A percentile compares a stretch with the other conserved stretches of the same genome.
phyloP scores from a whole-genome alignment of 2,797 vertebrate species.

The Mus caroli region DNA sequence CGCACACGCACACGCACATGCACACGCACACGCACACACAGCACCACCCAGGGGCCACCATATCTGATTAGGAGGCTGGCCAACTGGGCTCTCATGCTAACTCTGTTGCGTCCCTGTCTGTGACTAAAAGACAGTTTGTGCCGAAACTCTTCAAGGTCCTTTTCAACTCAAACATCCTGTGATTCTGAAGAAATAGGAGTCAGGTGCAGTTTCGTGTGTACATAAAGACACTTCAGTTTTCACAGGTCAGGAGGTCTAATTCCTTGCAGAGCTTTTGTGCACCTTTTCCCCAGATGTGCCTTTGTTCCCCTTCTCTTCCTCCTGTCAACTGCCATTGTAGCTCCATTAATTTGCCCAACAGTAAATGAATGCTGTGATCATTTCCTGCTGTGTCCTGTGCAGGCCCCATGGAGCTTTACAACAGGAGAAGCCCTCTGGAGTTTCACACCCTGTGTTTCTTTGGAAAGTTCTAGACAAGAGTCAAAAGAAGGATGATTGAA shows the following conservation, averaged over 20 bases:
- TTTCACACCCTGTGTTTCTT: background rate
- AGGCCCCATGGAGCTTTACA: too few species aligned
- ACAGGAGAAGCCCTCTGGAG: rapidly evolving
- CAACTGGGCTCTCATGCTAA: rapidly evolving
- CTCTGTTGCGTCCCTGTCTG: background rate
- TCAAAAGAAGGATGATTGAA: background rate
- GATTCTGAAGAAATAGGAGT: background rate
- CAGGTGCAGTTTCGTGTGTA: background rate
- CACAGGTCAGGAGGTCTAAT: background rate
- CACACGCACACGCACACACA: background rate
- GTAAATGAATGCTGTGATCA: background rate
- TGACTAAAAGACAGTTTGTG: background rate
- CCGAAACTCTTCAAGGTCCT: background rate
- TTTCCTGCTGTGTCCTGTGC: background rate
- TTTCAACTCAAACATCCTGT: background rate
- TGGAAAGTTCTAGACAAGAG: background rate
- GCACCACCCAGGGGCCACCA: background rate
- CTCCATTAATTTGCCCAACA: background rate
- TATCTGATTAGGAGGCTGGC: background rate
- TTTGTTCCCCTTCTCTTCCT: background rate
- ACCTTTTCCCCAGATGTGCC: background rate
- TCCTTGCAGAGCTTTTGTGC: background rate
- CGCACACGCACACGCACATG: background rate
- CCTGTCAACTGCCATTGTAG: rapidly evolving
- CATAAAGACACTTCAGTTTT: background rate